phyloP scores from a whole-genome alignment of 2,888 invertebrate species.

The Pinctada fucata region DNA sequence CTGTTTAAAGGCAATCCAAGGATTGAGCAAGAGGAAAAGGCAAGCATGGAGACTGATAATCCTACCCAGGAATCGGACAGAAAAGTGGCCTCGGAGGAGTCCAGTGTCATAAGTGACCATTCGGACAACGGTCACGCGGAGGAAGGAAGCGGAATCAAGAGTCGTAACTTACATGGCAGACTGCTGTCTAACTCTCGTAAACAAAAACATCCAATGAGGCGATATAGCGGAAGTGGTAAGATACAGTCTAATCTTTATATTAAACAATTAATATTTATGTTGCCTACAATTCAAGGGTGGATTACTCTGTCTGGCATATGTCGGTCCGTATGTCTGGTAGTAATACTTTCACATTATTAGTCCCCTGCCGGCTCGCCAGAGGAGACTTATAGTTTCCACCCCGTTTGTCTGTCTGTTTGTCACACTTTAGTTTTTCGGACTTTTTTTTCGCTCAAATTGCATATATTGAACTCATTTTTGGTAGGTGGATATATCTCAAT shows the following conservation, averaged over 20 bases:
- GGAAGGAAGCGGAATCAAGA: slow-evolving; percentile 55
- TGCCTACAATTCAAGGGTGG: no score
- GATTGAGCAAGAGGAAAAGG: slow-evolving; percentile 22
- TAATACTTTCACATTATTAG: no score
- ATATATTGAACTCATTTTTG: no score
- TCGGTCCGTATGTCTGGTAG: no score
- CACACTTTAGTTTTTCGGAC: no score
- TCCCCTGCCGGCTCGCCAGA: no score
- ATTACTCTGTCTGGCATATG: no score
- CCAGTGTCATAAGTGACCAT: slow-evolving; percentile 66
- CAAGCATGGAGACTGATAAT: slow-evolving; percentile 10
- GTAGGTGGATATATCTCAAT: no score
- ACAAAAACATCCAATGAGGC: slow-evolving; percentile 70
- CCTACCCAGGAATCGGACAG: slow-evolving; percentile 27
- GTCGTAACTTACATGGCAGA: slow-evolving; percentile 64
- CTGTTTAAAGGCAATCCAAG: background rate
- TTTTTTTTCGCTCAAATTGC: no score
- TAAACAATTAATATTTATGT: no score
- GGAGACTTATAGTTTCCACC: no score
- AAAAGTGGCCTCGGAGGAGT: slow-evolving; percentile 60
- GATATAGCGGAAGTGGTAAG: slow-evolving; percentile 53
- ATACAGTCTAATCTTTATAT: background rate
- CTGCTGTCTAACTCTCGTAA: slow-evolving; percentile 67
- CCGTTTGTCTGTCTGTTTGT: no score
- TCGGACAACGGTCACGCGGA: slow-evolving; percentile 55